Conservation (phyloP, 2,888 invertebrate species). For the Ennomos erosarius region DNA sequence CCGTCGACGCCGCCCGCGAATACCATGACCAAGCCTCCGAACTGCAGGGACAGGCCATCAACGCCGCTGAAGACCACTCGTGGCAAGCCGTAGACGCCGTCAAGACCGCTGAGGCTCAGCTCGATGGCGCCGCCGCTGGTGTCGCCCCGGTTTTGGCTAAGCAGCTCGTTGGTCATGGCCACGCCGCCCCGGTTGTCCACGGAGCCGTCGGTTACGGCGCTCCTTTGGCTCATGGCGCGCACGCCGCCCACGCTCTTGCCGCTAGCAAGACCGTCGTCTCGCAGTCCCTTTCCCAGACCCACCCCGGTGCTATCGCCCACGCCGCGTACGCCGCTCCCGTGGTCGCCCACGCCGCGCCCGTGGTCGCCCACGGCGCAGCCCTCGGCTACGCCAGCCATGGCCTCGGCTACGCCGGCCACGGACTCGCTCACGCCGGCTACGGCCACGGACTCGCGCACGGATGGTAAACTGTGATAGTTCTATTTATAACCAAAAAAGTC, state of each 20-base stretch:
- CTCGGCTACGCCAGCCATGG: conserved; percentile 44
- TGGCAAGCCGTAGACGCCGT: conserved; percentile 79
- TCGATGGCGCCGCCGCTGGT: conserved; percentile 79
- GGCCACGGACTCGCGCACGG: conserved; percentile 61
- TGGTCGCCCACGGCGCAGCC: conserved; percentile 40
- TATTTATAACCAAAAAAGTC: conserved; percentile 71
- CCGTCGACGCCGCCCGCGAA: conserved; percentile 74
- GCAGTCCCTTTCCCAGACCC: conserved; percentile 72
- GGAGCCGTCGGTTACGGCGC: conserved; percentile 46
- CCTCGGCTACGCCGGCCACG: conserved; percentile 42
- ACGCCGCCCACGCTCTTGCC: conserved; percentile 51
- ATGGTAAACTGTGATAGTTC: conserved; percentile 81
- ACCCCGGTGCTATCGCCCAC: conserved; percentile 65
- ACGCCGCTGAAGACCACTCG: conserved; percentile 79
- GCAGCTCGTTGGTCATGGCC: conserved; percentile 69
- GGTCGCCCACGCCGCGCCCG: conserved; percentile 41
- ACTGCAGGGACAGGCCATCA: conserved; percentile 74
- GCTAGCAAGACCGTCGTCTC: conserved; percentile 64
- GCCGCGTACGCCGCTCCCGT: conserved; percentile 48
- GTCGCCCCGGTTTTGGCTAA: conserved; percentile 76
- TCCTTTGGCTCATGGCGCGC: conserved; percentile 44
- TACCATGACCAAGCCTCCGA: conserved; percentile 78
- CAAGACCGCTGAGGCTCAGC: conserved; percentile 74
- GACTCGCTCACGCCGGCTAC: conserved; percentile 43
- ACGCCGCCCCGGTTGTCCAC: conserved; percentile 50